Evolutionary conservation across 2,888 invertebrate genomes (phyloP), one percentile per base, ranked within the genome.

Genomic region (Acanthosepion esculentum): DNA sequence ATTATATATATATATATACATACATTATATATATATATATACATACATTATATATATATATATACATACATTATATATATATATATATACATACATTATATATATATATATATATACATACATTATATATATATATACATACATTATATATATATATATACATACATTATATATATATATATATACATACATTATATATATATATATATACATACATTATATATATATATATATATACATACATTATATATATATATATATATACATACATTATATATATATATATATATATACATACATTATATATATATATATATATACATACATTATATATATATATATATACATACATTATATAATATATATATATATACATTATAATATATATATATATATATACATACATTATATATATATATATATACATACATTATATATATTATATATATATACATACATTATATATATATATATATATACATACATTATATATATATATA

Each of bases 101-200:
- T 91, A 91, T n/a, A 91, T 20, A 91, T 20, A 18, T n/a, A 91
- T n/a, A 91, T 15, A n/a, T 4, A 91, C 41, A 91, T 4, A 91
- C 4, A n/a, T n/a, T n/a, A 91, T 91, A 91, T 91, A 91, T 20
- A 23, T 15, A 91, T 15, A 91, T 15, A n/a, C n/a, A n/a, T n/a
- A n/a, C n/a, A n/a, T n/a, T 91, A 91, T 1, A 91, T 20, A 91
- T 29, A 91, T 91, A 91, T 91, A 91, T 91, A 91, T 91, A 91
- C 10, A 91, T 18, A 91, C 10, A 91, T 4, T n/a, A 91, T 15
- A n/a, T 10, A 91, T n/a, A 91, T 10, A 91, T n/a, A 91, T 91
- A 91, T 91, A 91, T 20, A 91, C 23, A 91, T 91, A 91, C 3
- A n/a, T 91, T 41, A 41, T 2, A 41, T 2, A 41, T 2, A 41